Evolutionary conservation across 2,888 invertebrate species (phyloP).

Genomic region (Hartigia nigra): DNA sequence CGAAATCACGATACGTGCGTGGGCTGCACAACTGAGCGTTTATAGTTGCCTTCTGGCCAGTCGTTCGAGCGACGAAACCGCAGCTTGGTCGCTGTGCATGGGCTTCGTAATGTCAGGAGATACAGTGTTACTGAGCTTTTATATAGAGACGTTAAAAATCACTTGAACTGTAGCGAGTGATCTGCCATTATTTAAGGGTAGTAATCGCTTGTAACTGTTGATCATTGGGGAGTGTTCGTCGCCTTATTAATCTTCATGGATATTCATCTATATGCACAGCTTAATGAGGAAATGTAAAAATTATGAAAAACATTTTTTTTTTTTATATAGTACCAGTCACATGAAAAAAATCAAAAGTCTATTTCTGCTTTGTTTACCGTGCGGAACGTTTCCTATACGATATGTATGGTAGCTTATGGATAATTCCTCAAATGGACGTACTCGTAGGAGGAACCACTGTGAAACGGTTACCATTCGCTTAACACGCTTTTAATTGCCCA

Average conservation of each 20-base stretch:
- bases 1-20: neutral
- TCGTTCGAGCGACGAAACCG: neutral
- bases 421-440: slow-evolving; percentile 46
- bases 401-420: slow-evolving; percentile 47
- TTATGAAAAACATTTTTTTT: neutral
- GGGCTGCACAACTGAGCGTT: neutral
- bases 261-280: neutral
- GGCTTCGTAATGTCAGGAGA: neutral
- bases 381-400: neutral
- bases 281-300: neutral
- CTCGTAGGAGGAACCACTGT: slow-evolving; percentile 28
- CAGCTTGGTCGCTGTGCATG: neutral
- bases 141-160: neutral
- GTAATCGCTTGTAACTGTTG: neutral
- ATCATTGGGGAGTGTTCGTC: neutral
- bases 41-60: neutral
- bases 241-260: neutral
- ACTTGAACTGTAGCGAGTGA: neutral
- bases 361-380: neutral
- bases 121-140: neutral
- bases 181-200: neutral
- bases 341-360: neutral
- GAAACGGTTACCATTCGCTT: neutral
- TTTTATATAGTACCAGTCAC: neutral
- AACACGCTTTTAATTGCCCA: neutral